Percentiles rank a stretch among this genome's conserved stretches.
Evolutionary conservation across 2,113 vertebrate genomes (phyloP).

Genomic region (Ciconia maguari): DNA sequence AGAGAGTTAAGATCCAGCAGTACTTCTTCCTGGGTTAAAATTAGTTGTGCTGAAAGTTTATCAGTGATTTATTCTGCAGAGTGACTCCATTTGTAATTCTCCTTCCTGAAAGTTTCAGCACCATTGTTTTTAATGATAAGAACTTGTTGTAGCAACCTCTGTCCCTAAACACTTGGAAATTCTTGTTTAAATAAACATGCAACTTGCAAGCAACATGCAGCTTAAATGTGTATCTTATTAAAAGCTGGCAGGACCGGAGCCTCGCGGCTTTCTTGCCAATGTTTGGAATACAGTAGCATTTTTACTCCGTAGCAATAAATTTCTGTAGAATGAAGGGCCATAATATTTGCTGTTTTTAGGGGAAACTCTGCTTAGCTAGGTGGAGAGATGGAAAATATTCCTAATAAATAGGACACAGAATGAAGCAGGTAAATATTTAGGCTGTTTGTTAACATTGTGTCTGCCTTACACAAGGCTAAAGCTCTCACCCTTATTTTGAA

Average conservation of each 20-base stretch:
- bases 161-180: conserved; percentile 68
- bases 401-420: background rate
- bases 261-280: conserved; percentile 23
- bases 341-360: background rate
- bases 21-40: background rate
- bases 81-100: conserved; percentile 50
- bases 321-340: conserved; percentile 10
- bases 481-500: background rate
- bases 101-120: conserved; percentile 64
- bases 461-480: background rate
- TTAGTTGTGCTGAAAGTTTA: conserved; percentile 50
- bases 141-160: conserved; percentile 77
- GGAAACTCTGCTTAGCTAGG: background rate
- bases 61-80: conserved; percentile 65
- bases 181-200: conserved; percentile 70
- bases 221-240: conserved; percentile 79
- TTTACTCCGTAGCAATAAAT: conserved; percentile 42
- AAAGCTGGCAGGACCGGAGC: conserved; percentile 63
- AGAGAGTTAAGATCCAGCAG: background rate
- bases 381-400: background rate
- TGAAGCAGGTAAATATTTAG: conserved; percentile 21
- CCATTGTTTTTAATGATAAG: conserved; percentile 71
- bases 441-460: background rate
- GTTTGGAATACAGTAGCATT: conserved; percentile 72
- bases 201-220: background rate